Evolutionary conservation across 2,113 vertebrate species (phyloP).

Genomic region (Sisor rabdophorus): DNA sequence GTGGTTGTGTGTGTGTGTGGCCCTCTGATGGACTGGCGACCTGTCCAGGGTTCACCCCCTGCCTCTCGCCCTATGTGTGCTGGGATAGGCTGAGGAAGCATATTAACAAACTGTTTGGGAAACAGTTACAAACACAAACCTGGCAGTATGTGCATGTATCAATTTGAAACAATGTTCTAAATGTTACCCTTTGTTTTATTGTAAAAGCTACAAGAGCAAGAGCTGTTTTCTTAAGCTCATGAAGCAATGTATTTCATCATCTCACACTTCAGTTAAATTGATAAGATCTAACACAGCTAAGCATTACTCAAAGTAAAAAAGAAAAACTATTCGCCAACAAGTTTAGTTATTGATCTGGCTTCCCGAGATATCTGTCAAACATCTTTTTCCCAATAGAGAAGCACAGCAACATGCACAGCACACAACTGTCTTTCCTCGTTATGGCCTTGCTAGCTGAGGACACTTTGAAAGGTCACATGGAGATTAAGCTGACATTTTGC

Average conservation of each 20-base stretch:
- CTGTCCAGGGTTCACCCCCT: too few species aligned
- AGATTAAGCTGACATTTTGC: conserved; percentile 37
- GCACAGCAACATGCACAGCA: conserved; percentile 19
- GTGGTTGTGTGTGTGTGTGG: too few species aligned
- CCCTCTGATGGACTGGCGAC: too few species aligned
- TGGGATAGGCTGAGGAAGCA: too few species aligned
- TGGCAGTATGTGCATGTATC: too few species aligned
- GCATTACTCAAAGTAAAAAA: not conserved
- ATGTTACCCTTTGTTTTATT: too few species aligned
- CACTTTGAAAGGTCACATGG: conserved; percentile 38
- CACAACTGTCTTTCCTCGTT: conserved; percentile 20
- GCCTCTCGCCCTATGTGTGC: too few species aligned
- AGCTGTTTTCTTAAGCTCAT: conserved; percentile 1
- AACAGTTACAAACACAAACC: too few species aligned
- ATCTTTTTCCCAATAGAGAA: conserved; percentile 18
- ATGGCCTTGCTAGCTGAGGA: conserved; percentile 16
- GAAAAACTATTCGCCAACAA: not conserved
- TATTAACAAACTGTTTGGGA: too few species aligned
- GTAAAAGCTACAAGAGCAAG: too few species aligned
- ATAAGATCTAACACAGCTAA: not conserved
- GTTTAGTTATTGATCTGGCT: not conserved
- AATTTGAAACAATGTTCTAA: too few species aligned
- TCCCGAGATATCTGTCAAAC: conserved; percentile 16
- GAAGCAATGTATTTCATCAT: not conserved
- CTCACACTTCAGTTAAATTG: not conserved